phyloP scores from a whole-genome alignment of 2,888 invertebrate species.

The Cinara cedri region DNA sequence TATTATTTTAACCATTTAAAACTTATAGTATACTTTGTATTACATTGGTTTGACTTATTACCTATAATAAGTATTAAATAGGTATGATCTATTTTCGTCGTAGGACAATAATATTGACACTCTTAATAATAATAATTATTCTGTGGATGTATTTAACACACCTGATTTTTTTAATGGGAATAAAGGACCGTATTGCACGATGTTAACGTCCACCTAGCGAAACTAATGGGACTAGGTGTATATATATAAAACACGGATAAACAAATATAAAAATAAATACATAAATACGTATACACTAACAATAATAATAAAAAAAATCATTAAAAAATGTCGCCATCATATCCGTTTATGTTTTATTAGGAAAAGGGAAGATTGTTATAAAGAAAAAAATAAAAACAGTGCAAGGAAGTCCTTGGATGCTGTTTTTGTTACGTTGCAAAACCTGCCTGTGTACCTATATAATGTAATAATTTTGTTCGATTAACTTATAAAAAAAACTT shows the following conservation, averaged over 20 bases:
- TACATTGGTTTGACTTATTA: not conserved
- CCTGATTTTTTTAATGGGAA: conserved; percentile 28
- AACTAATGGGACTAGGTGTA: conserved; percentile 23
- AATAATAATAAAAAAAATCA: conserved; percentile 3
- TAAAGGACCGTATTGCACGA: conserved; percentile 29
- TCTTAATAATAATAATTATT: conserved; percentile 24
- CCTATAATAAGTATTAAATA: not conserved
- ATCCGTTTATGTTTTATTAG: conserved; percentile 29
- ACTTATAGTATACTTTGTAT: too few species aligned
- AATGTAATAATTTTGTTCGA: not conserved
- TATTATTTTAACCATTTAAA: not conserved
- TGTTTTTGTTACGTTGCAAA: not conserved
- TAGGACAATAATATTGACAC: not conserved
- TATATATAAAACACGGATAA: conserved; percentile 34
- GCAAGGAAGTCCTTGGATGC: not conserved
- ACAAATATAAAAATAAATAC: conserved; percentile 21
- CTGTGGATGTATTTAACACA: conserved; percentile 11
- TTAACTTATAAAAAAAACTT: not conserved
- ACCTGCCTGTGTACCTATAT: not conserved
- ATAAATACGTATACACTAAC: conserved; percentile 23
- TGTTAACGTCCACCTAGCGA: conserved; percentile 41
- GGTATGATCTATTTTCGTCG: not conserved
- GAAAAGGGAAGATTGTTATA: conserved; percentile 19
- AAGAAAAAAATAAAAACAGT: not conserved
- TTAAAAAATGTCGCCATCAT: conserved; percentile 28